Base-by-base conservation (phyloP, 2,888 invertebrate genomes). In the Aphidoletes aphidimyza region DNA sequence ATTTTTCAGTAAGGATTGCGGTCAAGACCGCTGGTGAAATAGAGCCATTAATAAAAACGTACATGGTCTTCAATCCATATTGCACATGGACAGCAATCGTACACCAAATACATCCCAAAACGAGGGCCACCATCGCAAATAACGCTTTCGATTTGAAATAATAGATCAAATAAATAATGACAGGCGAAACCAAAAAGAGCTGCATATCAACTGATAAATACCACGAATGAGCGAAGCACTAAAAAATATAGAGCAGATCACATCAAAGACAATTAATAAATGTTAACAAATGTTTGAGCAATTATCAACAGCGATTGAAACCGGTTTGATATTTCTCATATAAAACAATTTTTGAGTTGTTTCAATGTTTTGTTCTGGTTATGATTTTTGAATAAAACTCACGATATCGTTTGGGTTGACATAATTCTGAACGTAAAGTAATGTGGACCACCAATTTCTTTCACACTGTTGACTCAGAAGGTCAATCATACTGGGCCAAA, bases 201-300 rank as follows among this genome's bases (percentile, higher is more conserved):
- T 93, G 93, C 86, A 92, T 92, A 86, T 93, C 93, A 19, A 92
- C 91, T 5, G 92, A 91, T 59, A 93, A 87, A 86, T 92, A 93
- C 93, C 93, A 93, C 0, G 91, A 90, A 86, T 92, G 92, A 37
- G 89, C 89, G 45, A 92, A 87, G 87, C 92, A 93, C 86, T 22
- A 88, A n/a, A n/a, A n/a, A n/a, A n/a, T n/a, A n/a, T n/a, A n/a
- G n/a, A n/a, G n/a, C n/a, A n/a, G n/a, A n/a, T n/a, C n/a, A n/a
- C n/a, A n/a, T n/a, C n/a, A n/a, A n/a, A n/a, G n/a, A n/a, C n/a
- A n/a, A n/a, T n/a, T n/a, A n/a, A n/a, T n/a, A n/a, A n/a, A n/a
- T n/a, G n/a, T n/a, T n/a, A n/a, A n/a, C n/a, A n/a, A n/a, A n/a
- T n/a, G n/a, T n/a, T n/a, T n/a, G n/a, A n/a, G n/a, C n/a, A n/a